These are phyloP conservation scores for Mylabris phalerata DNA, from an alignment of 1,140 invertebrate genomes.

Conservation along the genomic window DNA sequence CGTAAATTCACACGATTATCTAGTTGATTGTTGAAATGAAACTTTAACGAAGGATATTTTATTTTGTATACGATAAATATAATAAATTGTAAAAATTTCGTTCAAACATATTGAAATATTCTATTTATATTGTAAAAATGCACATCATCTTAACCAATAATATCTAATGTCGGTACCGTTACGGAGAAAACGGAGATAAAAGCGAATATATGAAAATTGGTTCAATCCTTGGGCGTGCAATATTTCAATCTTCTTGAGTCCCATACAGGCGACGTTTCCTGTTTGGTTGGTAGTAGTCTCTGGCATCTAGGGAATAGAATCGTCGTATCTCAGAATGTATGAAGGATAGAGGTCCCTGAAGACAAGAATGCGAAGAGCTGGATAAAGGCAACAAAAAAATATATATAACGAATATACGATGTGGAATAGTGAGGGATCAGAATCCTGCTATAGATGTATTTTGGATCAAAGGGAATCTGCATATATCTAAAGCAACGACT, in stretches of 20 bases:
- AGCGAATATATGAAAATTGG: constrained; percentile 40
- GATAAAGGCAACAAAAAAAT: constrained; percentile 33
- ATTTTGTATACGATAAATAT: too few relatives aligned
- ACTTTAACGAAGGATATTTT: too few relatives aligned
- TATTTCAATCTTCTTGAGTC: constrained; percentile 39
- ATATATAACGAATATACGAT: constrained; percentile 33
- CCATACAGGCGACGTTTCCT: constrained; percentile 36
- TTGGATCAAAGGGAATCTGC: constrained; percentile 37
- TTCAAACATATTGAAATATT: not conserved
- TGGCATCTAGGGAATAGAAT: constrained; percentile 33
- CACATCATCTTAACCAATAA: constrained; percentile 8
- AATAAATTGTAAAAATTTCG: too few relatives aligned
- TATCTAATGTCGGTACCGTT: constrained; percentile 11
- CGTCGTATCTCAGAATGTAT: constrained; percentile 36
- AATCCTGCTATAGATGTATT: constrained; percentile 35
- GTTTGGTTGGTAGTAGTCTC: constrained; percentile 33
- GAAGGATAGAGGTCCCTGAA: constrained; percentile 38
- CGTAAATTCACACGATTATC: too few relatives aligned
- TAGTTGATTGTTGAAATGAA: too few relatives aligned
- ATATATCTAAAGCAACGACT: too few relatives aligned
- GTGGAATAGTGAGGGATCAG: constrained; percentile 32
- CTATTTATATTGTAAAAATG: constrained; percentile 9
- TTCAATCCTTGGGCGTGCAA: constrained; percentile 40
- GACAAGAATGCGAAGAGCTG: constrained; percentile 38
- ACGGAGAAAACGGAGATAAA: constrained; percentile 20